These are phyloP conservation scores for Cataglyphis livida DNA, from an alignment of 2,888 invertebrate genomes.

Conservation along the genomic window DNA sequence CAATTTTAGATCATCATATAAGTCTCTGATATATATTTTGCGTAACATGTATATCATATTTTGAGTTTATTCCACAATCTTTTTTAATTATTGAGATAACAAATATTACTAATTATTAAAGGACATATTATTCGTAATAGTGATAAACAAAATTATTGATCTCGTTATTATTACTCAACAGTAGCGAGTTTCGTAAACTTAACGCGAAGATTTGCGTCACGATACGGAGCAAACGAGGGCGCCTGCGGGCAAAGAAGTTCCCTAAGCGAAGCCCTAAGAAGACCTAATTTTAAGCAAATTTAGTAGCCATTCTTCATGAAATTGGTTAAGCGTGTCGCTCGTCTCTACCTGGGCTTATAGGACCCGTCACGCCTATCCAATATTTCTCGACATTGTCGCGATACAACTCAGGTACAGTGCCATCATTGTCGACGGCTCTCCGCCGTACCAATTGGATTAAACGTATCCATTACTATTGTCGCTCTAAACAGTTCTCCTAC, in stretches of 20 bases:
- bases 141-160: background rate
- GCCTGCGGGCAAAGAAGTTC: background rate
- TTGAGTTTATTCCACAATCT: background rate
- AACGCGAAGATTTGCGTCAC: conserved; percentile 45
- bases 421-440: conserved; percentile 70
- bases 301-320: conserved; percentile 73
- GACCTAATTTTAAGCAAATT: conserved; percentile 81
- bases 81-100: background rate
- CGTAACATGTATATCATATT: background rate
- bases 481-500: conserved; percentile 57
- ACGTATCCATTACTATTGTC: conserved; percentile 85
- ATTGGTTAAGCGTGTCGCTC: conserved; percentile 80
- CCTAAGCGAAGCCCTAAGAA: conserved; percentile 38
- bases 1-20: background rate
- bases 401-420: conserved; percentile 52
- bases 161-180: conserved; percentile 8
- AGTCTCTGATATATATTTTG: background rate
- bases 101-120: conserved; percentile 10
- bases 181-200: background rate
- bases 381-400: conserved; percentile 79
- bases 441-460: conserved; percentile 84
- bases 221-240: conserved; percentile 47
- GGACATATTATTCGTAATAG: background rate
- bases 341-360: conserved; percentile 72
- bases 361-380: conserved; percentile 80